Conservation (phyloP, 37 sponge, comb jelly and placozoan genomes). For the Beroe ovata region DNA sequence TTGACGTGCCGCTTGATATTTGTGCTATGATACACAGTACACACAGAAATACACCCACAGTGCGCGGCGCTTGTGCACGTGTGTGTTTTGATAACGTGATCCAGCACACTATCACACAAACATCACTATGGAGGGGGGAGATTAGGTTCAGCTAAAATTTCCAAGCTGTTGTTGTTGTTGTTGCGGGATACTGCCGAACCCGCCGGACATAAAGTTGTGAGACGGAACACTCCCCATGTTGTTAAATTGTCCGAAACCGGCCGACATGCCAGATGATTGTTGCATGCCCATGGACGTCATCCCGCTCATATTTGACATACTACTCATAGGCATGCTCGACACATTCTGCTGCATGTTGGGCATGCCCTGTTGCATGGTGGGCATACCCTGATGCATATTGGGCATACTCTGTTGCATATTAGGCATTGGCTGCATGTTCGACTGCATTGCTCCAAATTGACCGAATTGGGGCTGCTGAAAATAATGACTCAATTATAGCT, state of each 20-base stretch:
- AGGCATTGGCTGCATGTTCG: slow-evolving; percentile 2
- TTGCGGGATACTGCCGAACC: not conserved
- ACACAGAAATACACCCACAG: too few relatives aligned
- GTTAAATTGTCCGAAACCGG: not conserved
- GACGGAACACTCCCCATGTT: not conserved
- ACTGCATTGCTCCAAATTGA: not conserved
- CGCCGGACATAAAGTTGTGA: not conserved
- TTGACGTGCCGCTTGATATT: too few relatives aligned
- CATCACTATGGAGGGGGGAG: too few relatives aligned
- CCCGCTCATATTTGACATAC: not conserved
- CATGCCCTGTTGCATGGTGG: slow-evolving; percentile 4
- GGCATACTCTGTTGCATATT: slow-evolving; percentile 34
- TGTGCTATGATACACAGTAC: too few relatives aligned
- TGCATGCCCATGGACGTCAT: not conserved
- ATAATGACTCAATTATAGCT: not conserved
- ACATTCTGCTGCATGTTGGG: not conserved
- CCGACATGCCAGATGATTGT: not conserved
- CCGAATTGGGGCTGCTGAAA: not conserved
- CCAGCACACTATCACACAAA: too few relatives aligned
- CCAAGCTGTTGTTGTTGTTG: slow-evolving; percentile 36
- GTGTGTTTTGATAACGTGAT: too few relatives aligned
- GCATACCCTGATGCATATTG: slow-evolving; percentile 3
- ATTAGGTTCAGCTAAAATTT: not conserved
- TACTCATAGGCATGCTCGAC: not conserved
- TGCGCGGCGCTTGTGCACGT: too few relatives aligned